Evolutionary conservation across 2,797 vertebrate genomes (phyloP).

Genomic region (Rhinogobio ventralis): DNA sequence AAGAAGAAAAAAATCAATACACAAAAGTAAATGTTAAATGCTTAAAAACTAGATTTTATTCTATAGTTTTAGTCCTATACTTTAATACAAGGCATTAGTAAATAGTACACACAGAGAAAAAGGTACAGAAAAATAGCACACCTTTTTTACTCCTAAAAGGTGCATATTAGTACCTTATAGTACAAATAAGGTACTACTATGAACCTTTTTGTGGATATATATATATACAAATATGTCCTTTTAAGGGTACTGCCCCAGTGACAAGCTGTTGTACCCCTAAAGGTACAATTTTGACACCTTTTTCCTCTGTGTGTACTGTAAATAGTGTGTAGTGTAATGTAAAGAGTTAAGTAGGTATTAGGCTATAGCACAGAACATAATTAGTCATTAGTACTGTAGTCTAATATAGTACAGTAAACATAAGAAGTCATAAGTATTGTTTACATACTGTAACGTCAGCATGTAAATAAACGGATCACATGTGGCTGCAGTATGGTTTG

Average conservation of each 20-base stretch:
- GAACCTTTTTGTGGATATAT: too few relatives aligned
- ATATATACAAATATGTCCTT: too few relatives aligned
- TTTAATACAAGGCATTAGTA: not conserved
- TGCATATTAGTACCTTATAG: too few relatives aligned
- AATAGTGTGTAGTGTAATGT: not conserved
- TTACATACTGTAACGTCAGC: not conserved
- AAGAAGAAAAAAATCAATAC: not conserved
- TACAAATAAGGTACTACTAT: too few relatives aligned
- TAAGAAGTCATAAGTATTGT: not conserved
- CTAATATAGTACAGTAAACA: not conserved
- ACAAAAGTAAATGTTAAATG: not conserved
- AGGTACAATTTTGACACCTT: too few relatives aligned
- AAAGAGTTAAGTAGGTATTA: not conserved
- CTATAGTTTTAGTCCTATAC: not conserved
- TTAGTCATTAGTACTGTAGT: not conserved
- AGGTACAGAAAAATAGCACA: too few relatives aligned
- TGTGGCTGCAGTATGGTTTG: not conserved
- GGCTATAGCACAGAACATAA: not conserved
- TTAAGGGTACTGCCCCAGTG: too few relatives aligned
- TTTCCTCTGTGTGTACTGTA: not conserved
- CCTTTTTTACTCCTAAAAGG: too few relatives aligned
- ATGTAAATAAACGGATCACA: constrained; percentile 1
- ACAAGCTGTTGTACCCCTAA: too few relatives aligned
- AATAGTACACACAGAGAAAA: too few relatives aligned
- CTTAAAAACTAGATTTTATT: not conserved